A percentile compares a stretch with the other conserved stretches of the same genome.
These are phyloP conservation scores for Monopis laevigella DNA, from an alignment of 2,888 invertebrate genomes.

Conservation along the genomic window DNA sequence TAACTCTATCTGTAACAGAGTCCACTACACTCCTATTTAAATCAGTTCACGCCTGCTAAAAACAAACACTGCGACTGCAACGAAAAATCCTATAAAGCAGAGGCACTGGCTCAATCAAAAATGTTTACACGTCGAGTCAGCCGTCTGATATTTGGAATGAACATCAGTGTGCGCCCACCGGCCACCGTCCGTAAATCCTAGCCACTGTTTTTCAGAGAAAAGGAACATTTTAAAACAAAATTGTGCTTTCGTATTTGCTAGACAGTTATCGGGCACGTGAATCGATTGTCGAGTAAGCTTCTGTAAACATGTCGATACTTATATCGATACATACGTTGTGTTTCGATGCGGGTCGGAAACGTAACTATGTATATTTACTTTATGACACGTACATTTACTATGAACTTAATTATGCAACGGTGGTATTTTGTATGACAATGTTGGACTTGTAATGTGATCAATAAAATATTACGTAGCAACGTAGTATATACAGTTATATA, in stretches of 20 bases:
- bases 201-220: constrained; percentile 10
- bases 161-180: constrained; percentile 2
- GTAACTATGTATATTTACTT: too few relatives aligned
- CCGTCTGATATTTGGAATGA: constrained; percentile 8
- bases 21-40: too few relatives aligned
- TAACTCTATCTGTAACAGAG: too few relatives aligned
- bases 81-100: constrained; percentile 4
- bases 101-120: constrained; percentile 41
- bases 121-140: constrained; percentile 35
- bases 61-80: constrained; percentile 7
- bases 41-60: neutral
- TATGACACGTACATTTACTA: too few relatives aligned
- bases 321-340: too few relatives aligned
- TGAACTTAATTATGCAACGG: too few relatives aligned
- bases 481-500: too few relatives aligned
- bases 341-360: too few relatives aligned
- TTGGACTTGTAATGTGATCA: too few relatives aligned
- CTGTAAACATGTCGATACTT: neutral
- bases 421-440: too few relatives aligned
- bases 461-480: too few relatives aligned
- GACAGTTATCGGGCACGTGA: constrained; percentile 9
- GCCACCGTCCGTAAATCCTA: constrained; percentile 3
- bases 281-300: constrained; percentile 9
- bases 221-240: constrained; percentile 7
- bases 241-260: constrained; percentile 8